Conservation (phyloP, 2,888 invertebrate species). For the Acleris cristana region DNA sequence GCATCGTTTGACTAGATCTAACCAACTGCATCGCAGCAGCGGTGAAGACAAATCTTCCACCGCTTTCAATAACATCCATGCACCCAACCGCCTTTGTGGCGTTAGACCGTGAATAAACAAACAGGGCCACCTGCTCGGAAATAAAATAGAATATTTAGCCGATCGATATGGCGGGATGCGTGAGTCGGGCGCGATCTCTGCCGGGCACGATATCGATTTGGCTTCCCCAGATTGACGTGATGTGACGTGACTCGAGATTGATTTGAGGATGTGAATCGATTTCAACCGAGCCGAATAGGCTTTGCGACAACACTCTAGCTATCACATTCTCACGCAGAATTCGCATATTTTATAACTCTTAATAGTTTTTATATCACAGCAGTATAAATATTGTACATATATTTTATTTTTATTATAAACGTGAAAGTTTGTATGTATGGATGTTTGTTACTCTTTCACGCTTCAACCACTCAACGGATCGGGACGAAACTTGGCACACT, state of each 20-base stretch:
- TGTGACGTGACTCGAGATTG: constrained; percentile 47
- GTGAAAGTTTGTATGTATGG: no score
- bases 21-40: constrained; percentile 3
- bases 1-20: not conserved
- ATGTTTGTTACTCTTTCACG: no score
- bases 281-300: constrained; percentile 24
- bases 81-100: constrained; percentile 48
- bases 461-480: no score
- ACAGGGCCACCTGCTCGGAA: constrained; percentile 58
- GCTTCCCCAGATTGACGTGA: constrained; percentile 56
- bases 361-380: not conserved
- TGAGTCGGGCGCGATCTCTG: constrained; percentile 41
- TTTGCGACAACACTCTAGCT: constrained; percentile 2
- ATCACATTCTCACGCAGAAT: no score
- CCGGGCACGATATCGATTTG: constrained; percentile 57
- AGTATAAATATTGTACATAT: not conserved
- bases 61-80: constrained; percentile 21
- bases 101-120: constrained; percentile 62
- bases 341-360: no score
- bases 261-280: constrained; percentile 35
- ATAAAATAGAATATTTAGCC: constrained; percentile 52
- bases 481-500: no score
- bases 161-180: constrained; percentile 55
- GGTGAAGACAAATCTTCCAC: constrained; percentile 16
- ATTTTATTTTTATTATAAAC: no score